phyloP scores from a whole-genome alignment of 2,113 vertebrate genomes.

The Corynorhinus townsendii region DNA sequence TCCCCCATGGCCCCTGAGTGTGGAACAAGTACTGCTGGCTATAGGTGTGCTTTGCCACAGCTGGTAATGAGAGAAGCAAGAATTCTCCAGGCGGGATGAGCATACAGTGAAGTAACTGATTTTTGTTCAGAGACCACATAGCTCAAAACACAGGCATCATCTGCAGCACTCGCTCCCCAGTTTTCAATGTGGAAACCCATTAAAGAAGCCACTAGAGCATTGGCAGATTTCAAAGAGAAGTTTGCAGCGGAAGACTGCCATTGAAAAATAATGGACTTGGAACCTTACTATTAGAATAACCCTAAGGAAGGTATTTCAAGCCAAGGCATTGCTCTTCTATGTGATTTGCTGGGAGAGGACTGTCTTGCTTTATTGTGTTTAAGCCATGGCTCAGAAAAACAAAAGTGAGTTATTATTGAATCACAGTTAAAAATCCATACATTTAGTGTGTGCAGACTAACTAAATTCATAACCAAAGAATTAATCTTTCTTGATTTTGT shows the following conservation, averaged over 20 bases:
- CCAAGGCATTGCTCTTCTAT: not conserved
- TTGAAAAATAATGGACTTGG: not conserved
- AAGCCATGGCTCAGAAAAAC: slow-evolving; percentile 31
- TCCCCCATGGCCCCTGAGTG: not conserved
- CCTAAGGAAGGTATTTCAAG: slow-evolving; percentile 45
- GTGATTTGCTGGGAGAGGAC: not conserved
- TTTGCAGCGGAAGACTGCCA: not conserved
- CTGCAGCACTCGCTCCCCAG: not conserved
- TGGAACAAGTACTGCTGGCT: not conserved
- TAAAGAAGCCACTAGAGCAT: not conserved
- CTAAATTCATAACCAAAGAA: slow-evolving; percentile 26
- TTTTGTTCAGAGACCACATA: not conserved
- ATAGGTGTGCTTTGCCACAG: not conserved
- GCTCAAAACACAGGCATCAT: not conserved
- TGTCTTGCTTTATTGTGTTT: slow-evolving; percentile 18
- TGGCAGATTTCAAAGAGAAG: slow-evolving; percentile 36
- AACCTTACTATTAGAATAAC: slow-evolving; percentile 39
- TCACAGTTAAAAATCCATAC: slow-evolving; percentile 35
- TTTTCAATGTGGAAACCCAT: not conserved
- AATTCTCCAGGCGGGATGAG: not conserved
- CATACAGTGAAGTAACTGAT: not conserved
- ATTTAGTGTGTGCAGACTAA: not conserved
- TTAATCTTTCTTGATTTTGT: slow-evolving; percentile 34
- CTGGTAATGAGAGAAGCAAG: not conserved
- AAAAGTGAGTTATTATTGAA: too few species aligned